Base-by-base conservation (phyloP, 2,113 vertebrate genomes). In the Pholis gunnellus region DNA sequence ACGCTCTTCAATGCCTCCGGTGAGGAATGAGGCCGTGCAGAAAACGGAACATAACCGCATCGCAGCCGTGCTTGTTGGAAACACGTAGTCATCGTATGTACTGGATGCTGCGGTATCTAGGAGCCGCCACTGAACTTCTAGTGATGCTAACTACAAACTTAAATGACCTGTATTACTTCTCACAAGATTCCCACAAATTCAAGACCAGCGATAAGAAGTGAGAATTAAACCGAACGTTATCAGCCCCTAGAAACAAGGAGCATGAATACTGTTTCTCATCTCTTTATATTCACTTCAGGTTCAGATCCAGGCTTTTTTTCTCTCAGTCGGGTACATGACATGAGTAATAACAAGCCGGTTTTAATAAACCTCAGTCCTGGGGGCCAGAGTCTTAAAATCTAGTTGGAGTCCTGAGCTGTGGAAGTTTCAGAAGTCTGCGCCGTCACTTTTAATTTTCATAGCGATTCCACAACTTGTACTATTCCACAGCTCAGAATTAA, bases 361-460 rank as follows among this genome's bases (percentile, higher is more conserved):
- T 82, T 71, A 86, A 82, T 79, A 83, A 83, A 70, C 25, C 36
- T 66, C 40, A 0, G 31, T 61, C 59, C 80, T 75, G 5, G 1
- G 25, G 70, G 40, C 2, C 0, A 38, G 29, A 61, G 42, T 14
- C 50, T 75, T 4, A 22, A n/a, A 71, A 42, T 48, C 40, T 27
- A 20, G 14, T 48, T 65, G 9, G 57, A 66, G 44, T 73, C 68
- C n/a, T 6, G 54, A 11, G 48, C 61, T 29, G 22, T 2, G 20
- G 34, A 85, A 25, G n/a, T 59, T 76, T 29, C 10, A 61, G 17
- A 74, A 61, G 42, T 77, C 79, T 31, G 69, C 18, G 64, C 36
- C 46, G 7, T 48, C 44, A 31, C 65, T 40, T 73, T 1, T n/a
- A 44, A 29, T 57, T 75, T 68, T 78, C 1, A 48, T 42, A 18